Base-by-base conservation (phyloP, 2,797 vertebrate species). In the Gymnothorax reevesii region DNA sequence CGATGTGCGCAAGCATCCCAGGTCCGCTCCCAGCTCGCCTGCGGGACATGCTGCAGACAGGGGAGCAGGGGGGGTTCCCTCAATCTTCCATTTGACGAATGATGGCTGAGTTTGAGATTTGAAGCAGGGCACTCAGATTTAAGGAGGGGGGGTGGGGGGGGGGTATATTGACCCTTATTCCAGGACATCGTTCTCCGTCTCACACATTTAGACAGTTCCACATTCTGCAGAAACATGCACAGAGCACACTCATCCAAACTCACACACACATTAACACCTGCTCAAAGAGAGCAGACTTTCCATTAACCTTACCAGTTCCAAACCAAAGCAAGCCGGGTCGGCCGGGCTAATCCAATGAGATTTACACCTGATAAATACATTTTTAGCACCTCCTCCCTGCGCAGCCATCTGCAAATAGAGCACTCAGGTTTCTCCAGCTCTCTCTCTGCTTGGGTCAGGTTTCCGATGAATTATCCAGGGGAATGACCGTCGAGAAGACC, bases 381-480 rank as follows among this genome's bases (percentile, higher is more conserved):
- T 89, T 84, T 83, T 77, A 87, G 86, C 80, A 80, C 71, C 80
- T 54, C 54, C 73, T 22, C 71, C 82, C 88, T 89, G 86, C 17
- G 84, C 79, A 59, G n/a, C 0, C 8, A 15, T 57, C 89, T 84
- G 87, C 90, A 93, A 92, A 94, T 94, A 92, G 89, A 93, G 57
- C 88, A 85, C 91, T 92, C 87, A 62, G 92, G 88, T 86, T 88
- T 89, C 88, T 85, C 82, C 73, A 66, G 84, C 69, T 90, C 86
- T 90, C 87, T 83, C 85, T 91, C 33, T 27, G 20, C 59, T 60
- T 55, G 13, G 59, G 9, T 33, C 25, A 27, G 60, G 59, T 49
- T 10, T n/a, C 57, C 33, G 22, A 12, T 82, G 25, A 54, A 13
- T 10, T 89, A 83, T 89, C 90, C 88, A 89, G 89, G 89, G 87